Percentiles rank a stretch among this genome's conserved stretches.
phyloP scores from a whole-genome alignment of 2,797 vertebrate genomes.

The Sebastes hubbsi region DNA sequence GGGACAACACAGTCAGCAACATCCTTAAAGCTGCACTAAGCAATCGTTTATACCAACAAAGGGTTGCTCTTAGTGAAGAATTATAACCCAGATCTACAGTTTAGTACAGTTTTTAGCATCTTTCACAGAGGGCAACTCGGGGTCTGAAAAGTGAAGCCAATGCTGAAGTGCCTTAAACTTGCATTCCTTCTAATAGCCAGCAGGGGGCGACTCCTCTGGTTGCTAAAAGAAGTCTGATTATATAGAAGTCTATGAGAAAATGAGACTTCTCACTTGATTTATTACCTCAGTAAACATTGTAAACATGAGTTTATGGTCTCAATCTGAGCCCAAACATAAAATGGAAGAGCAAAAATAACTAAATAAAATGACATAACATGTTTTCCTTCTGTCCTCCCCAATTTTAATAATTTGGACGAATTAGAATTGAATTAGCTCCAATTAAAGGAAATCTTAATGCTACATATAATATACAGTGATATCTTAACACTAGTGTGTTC shows the following conservation, averaged over 20 bases:
- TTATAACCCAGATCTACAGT: background rate
- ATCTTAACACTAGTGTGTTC: background rate
- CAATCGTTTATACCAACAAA: background rate
- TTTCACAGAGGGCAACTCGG: background rate
- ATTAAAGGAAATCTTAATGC: background rate
- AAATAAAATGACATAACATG: background rate
- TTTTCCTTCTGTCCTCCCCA: no score
- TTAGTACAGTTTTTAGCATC: background rate
- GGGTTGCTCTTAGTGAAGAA: background rate
- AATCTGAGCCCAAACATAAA: no score
- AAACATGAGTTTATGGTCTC: no score
- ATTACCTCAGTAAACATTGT: no score
- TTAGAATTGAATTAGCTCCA: background rate
- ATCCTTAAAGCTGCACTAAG: background rate
- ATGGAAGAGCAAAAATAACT: no score
- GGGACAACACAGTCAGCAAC: background rate
- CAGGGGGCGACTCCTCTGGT: no score
- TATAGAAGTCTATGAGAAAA: no score
- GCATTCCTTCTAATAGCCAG: no score
- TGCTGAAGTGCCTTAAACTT: no score
- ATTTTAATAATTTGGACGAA: background rate
- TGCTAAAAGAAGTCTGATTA: no score
- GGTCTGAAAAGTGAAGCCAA: no score
- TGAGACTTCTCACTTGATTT: no score
- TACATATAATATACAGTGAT: background rate